Evolutionary conservation across 2,113 vertebrate species (phyloP), one percentile per base, ranked within the genome.

Genomic region (Sinocyclocheilus anshuiensis): DNA sequence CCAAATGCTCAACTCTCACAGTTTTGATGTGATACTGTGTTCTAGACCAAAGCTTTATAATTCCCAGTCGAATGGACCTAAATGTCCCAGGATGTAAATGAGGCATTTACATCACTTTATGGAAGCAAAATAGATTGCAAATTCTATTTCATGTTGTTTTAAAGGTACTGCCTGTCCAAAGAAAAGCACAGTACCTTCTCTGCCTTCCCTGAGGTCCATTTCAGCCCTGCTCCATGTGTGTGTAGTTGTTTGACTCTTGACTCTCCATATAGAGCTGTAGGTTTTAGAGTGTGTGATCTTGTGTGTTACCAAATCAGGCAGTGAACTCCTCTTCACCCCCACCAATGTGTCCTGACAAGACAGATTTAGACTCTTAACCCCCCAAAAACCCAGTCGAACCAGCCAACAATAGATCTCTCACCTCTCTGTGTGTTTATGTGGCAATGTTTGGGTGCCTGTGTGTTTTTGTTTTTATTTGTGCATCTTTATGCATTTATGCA

Each of bases 241-340:
- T 36, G 9, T 61, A 1, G 29, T 36, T 16, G 57, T 80, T 39
- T 80, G 22, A 76, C 72, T 76, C 6, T 4, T 80, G 57, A 15
- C 6, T 39, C 33, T 80, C 11, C 29, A 42, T 80, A 63, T 80
- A 8, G 77, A 61, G 77, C 33, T 80, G 55, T 61, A 24, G 55
- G 77, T n/a, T 61, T 78, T 15, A 48, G 22, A 77, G 53, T 33
- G 57, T 81, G 57, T 75, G 67, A 4, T 77, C 7, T 8, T 59
- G 72, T 83, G 57, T 83, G 71, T 79, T 67, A 11, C 61, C 79
- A 81, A 81, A 81, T 67, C 79, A 48, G 79, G 61, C 42, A 67
- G 39, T 81, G 61, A 67, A 26, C 61, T 81, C 79, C n/a, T 81
- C 61, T 81, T 65, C 61, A 48, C 61, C 79, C 84, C 26, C 48